phyloP scores from a whole-genome alignment of 2,113 vertebrate species.

The Thomomys bottae region DNA sequence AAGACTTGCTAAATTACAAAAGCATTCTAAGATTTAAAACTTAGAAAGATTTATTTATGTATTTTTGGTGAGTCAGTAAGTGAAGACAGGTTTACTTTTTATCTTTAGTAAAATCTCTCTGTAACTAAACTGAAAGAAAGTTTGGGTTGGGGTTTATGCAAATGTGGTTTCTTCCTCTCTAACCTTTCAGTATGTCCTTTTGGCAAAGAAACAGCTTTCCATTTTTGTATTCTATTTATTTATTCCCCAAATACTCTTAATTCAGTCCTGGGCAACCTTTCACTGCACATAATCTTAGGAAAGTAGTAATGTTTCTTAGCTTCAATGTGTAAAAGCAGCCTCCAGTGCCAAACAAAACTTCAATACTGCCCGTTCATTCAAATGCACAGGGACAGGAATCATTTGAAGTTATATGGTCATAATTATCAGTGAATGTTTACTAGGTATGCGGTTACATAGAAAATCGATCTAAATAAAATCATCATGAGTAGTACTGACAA shows the following conservation, averaged over 20 bases:
- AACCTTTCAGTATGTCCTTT: background rate
- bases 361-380: background rate
- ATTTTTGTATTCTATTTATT: background rate
- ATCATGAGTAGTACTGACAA: background rate
- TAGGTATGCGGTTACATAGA: background rate
- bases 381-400: background rate
- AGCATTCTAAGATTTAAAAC: slow-evolving; percentile 66
- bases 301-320: background rate
- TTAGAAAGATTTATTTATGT: slow-evolving; percentile 54
- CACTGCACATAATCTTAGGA: background rate
- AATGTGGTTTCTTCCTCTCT: slow-evolving; percentile 50
- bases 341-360: background rate
- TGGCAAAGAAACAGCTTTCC: background rate
- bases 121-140: slow-evolving; percentile 69
- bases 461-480: background rate
- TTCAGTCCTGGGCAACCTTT: background rate
- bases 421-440: background rate
- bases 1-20: slow-evolving; percentile 42
- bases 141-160: slow-evolving; percentile 42
- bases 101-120: slow-evolving; percentile 56
- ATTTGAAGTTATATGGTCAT: background rate
- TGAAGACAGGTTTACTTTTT: slow-evolving; percentile 45
- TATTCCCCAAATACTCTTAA: background rate
- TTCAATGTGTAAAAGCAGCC: background rate
- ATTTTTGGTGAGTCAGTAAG: background rate